These are phyloP conservation scores for Pogonophryne albipinna DNA, from an alignment of 2,797 vertebrate genomes.

Conservation along the genomic window DNA sequence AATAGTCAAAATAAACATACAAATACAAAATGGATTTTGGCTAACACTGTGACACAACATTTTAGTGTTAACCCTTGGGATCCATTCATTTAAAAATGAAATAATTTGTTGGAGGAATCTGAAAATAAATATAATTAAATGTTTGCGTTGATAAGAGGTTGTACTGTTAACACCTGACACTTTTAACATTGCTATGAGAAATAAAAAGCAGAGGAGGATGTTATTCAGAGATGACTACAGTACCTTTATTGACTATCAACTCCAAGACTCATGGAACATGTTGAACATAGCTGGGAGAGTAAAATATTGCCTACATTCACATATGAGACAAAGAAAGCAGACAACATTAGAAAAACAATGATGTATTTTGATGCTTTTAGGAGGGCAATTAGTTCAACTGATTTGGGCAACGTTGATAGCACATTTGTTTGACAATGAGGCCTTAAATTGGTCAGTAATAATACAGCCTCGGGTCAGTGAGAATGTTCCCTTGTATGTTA, in stretches of 20 bases:
- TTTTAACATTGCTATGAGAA: neutral
- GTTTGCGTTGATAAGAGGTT: neutral
- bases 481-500: neutral
- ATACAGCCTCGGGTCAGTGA: neutral
- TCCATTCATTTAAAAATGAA: no score
- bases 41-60: constrained; percentile 7
- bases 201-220: constrained; percentile 1
- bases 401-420: neutral
- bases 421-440: constrained; percentile 4
- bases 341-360: neutral
- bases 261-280: constrained; percentile 5
- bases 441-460: neutral
- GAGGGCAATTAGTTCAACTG: neutral
- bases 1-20: constrained; percentile 7
- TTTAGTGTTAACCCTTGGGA: neutral
- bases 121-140: no score
- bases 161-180: neutral
- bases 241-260: constrained; percentile 3
- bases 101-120: no score
- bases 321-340: constrained; percentile 21
- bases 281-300: neutral
- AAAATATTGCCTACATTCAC: constrained; percentile 6
- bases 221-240: neutral
- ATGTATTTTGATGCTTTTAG: neutral
- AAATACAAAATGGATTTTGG: neutral